Evolutionary conservation across 2,888 invertebrate species (phyloP).

Genomic region (Dorcus hopei): DNA sequence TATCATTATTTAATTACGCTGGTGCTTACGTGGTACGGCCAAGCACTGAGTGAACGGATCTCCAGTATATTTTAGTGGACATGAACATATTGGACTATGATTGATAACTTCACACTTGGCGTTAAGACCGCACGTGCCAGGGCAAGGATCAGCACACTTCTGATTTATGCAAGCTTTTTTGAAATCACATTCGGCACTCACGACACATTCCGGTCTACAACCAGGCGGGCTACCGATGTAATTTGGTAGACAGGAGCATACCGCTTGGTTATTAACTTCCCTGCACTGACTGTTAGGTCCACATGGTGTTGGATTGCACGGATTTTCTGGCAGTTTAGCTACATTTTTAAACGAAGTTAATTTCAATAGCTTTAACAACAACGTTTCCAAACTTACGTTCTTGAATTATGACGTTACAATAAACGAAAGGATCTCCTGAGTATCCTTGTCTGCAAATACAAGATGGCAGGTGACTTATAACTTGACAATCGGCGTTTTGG

Average conservation of each 20-base stretch:
- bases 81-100: conserved; percentile 67
- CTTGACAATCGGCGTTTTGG: conserved; percentile 60
- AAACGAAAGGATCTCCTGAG: conserved; percentile 50
- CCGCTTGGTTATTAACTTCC: conserved; percentile 63
- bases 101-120: conserved; percentile 70
- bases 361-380: no score
- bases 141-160: conserved; percentile 70
- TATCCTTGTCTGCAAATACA: conserved; percentile 55
- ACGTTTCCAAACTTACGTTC: conserved; percentile 49
- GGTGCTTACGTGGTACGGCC: neutral
- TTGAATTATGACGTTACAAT: conserved; percentile 37
- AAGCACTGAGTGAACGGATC: conserved; percentile 60
- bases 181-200: conserved; percentile 66
- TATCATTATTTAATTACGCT: neutral
- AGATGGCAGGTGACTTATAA: conserved; percentile 46
- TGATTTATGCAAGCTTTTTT: conserved; percentile 64
- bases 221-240: conserved; percentile 64
- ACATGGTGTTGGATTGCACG: conserved; percentile 76
- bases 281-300: conserved; percentile 76
- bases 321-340: conserved; percentile 47
- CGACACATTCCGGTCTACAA: conserved; percentile 68
- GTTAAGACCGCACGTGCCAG: conserved; percentile 68
- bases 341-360: no score
- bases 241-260: conserved; percentile 65
- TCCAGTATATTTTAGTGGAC: conserved; percentile 57